These are phyloP conservation scores for Thaumatotibia leucotreta DNA, from an alignment of 1,140 invertebrate species.

Conservation along the genomic window DNA sequence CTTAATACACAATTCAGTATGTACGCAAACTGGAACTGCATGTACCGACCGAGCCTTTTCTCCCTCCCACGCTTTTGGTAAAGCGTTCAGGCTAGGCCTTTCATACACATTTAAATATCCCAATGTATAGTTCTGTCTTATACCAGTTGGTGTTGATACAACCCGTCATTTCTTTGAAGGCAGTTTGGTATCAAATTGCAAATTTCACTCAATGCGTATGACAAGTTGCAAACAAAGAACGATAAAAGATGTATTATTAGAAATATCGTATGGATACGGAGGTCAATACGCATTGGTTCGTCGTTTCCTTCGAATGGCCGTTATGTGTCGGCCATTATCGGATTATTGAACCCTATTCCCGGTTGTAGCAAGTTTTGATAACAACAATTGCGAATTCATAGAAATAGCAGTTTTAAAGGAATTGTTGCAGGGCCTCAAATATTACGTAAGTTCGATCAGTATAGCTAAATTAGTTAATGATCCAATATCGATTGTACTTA, in stretches of 20 bases:
- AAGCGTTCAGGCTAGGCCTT: not conserved
- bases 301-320: conserved; percentile 50
- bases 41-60: conserved; percentile 49
- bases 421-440: not conserved
- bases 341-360: conserved; percentile 51
- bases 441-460: conserved; percentile 3
- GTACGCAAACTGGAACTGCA: conserved; percentile 56
- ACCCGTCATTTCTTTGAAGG: not conserved
- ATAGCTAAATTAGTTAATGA: conserved; percentile 38
- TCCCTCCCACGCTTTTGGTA: conserved; percentile 48
- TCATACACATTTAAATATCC: conserved; percentile 6
- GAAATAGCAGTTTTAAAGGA: conserved; percentile 17
- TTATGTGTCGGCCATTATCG: conserved; percentile 49
- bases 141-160: not conserved
- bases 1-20: conserved; percentile 41
- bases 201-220: conserved; percentile 18
- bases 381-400: conserved; percentile 15
- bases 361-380: conserved; percentile 2
- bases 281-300: conserved; percentile 50
- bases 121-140: not conserved
- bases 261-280: conserved; percentile 45
- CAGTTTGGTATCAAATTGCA: conserved; percentile 3
- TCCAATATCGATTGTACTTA: conserved; percentile 47
- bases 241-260: conserved; percentile 62
- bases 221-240: conserved; percentile 45